These are phyloP conservation scores for Peromyscus nudipes DNA, from an alignment of 2,797 vertebrate genomes.

Conservation along the genomic window DNA sequence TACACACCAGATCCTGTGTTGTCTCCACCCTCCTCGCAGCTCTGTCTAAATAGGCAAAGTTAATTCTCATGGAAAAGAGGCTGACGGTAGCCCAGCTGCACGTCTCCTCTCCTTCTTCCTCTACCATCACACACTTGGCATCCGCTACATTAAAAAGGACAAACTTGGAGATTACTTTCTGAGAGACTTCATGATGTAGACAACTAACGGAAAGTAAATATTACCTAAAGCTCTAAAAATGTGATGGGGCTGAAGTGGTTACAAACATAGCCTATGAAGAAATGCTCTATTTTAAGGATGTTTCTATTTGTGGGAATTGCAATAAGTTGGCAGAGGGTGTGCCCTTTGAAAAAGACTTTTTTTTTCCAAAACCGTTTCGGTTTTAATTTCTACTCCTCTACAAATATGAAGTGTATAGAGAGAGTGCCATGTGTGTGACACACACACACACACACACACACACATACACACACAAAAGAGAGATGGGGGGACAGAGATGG, in stretches of 20 bases:
- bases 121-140: background rate
- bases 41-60: background rate
- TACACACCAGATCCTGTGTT: background rate
- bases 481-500: background rate
- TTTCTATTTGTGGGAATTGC: constrained; percentile 56
- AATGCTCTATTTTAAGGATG: constrained; percentile 73
- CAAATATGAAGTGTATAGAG: background rate
- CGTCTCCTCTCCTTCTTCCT: background rate
- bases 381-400: background rate
- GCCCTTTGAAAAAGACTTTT: constrained; percentile 59
- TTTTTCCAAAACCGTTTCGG: constrained; percentile 62
- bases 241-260: background rate
- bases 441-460: background rate
- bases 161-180: constrained; percentile 38
- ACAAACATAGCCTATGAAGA: constrained; percentile 72
- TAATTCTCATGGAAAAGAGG: background rate
- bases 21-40: background rate
- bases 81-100: background rate
- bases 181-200: constrained; percentile 61
- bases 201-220: constrained; percentile 73
- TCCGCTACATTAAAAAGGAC: background rate
- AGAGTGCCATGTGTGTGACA: background rate
- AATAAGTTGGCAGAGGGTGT: constrained; percentile 63
- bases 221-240: constrained; percentile 79
- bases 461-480: background rate